These are phyloP conservation scores for Papilio protenor DNA, from an alignment of 2,888 invertebrate species.

Conservation along the genomic window DNA sequence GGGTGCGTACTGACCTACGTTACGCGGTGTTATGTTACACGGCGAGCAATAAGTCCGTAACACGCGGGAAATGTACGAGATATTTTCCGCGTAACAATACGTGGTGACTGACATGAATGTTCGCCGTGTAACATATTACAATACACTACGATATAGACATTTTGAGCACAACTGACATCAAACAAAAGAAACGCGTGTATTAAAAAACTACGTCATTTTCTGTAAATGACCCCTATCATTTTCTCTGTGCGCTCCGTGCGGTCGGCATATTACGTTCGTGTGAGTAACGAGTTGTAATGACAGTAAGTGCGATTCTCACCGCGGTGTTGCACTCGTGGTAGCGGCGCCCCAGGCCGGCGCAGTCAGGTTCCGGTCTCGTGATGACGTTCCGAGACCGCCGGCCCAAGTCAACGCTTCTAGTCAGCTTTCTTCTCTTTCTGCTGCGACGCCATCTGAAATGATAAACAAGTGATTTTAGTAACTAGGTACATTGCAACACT, in stretches of 20 bases:
- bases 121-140: too few species aligned
- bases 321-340: constrained; percentile 92
- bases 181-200: too few species aligned
- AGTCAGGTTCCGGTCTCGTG: constrained; percentile 73
- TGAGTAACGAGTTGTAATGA: constrained; percentile 26
- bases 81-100: too few species aligned
- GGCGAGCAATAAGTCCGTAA: too few species aligned
- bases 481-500: background rate
- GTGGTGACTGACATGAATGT: too few species aligned
- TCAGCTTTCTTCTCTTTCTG: constrained; percentile 78
- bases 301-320: constrained; percentile 75
- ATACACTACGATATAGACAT: too few species aligned
- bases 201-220: background rate
- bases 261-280: constrained; percentile 16
- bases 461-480: background rate
- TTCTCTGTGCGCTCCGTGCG: constrained; percentile 20
- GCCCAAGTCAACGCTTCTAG: constrained; percentile 58
- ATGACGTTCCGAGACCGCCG: constrained; percentile 60
- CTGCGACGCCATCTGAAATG: constrained; percentile 73
- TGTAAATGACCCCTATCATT: constrained; percentile 22
- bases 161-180: too few species aligned
- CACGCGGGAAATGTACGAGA: too few species aligned
- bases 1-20: too few species aligned
- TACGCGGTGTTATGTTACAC: too few species aligned
- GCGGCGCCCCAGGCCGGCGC: constrained; percentile 89